phyloP scores from a whole-genome alignment of 2,888 invertebrate species.

The Frankliniella fusca region DNA sequence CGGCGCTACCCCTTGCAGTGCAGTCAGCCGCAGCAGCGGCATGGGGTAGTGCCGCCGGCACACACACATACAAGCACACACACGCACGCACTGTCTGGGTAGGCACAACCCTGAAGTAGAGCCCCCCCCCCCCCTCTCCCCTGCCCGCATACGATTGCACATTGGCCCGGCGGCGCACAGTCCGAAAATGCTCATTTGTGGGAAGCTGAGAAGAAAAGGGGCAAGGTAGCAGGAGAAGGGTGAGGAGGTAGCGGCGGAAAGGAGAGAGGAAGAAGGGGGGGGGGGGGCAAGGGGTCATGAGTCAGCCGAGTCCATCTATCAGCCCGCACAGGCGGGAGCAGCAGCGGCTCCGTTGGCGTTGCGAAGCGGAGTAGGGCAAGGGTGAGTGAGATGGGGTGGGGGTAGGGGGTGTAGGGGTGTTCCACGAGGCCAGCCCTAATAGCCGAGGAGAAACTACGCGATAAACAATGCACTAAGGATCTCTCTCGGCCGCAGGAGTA shows the following conservation, averaged over 20 bases:
- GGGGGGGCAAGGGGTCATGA: background rate
- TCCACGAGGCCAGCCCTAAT: background rate
- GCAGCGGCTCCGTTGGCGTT: background rate
- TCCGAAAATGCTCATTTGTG: background rate
- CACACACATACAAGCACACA: too few relatives aligned
- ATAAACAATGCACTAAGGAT: constrained; percentile 13
- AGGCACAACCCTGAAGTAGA: background rate
- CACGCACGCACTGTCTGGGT: background rate
- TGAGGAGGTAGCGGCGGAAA: background rate
- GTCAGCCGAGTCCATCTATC: constrained; percentile 7
- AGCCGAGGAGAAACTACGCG: background rate
- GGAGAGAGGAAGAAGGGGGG: background rate
- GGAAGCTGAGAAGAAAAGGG: too few relatives aligned
- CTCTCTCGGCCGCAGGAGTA: background rate
- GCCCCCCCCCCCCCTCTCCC: too few relatives aligned
- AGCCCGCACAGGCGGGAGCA: background rate
- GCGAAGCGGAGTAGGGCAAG: too few relatives aligned
- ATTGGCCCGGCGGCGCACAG: too few relatives aligned
- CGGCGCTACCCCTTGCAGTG: background rate
- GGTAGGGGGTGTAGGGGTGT: too few relatives aligned
- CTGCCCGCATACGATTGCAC: too few relatives aligned
- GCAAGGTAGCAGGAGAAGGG: background rate
- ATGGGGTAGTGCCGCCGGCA: background rate
- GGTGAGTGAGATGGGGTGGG: too few relatives aligned
- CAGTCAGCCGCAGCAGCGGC: background rate